Evolutionary conservation across 2,797 vertebrate species (phyloP).

Genomic region (Caiman crocodilus): DNA sequence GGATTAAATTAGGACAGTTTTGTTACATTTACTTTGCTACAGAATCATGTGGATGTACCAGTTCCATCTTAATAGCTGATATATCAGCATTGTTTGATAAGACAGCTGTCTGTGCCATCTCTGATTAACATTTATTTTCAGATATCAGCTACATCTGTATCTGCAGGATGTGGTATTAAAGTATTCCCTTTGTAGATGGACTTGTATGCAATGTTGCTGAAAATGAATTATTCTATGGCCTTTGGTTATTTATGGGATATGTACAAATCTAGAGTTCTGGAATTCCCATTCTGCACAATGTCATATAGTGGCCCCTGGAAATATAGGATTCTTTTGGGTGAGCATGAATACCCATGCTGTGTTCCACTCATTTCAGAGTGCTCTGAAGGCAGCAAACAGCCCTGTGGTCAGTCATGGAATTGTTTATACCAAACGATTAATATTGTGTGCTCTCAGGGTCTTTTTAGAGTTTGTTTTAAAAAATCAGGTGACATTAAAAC

Average conservation of each 20-base stretch:
- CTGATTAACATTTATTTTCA: constrained; percentile 2
- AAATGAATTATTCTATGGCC: background rate
- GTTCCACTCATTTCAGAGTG: background rate
- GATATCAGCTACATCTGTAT: background rate
- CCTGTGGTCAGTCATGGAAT: too few species aligned
- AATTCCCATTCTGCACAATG: background rate
- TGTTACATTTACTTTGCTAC: background rate
- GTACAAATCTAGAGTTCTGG: constrained; percentile 22
- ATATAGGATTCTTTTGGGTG: background rate
- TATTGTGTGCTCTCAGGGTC: background rate
- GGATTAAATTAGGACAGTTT: background rate
- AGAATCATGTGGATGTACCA: too few species aligned
- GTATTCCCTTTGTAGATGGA: background rate
- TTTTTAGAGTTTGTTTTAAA: background rate
- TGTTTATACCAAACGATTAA: background rate
- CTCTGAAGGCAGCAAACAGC: background rate
- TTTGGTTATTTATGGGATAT: background rate
- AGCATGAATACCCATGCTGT: too few species aligned
- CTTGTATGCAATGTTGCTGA: background rate
- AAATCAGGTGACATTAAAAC: background rate
- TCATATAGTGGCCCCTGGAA: background rate
- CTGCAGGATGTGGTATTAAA: background rate
- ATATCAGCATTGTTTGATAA: too few species aligned
- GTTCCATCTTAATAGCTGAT: too few species aligned
- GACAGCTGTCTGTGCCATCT: background rate